Base-by-base conservation (phyloP, 2,888 invertebrate species). In the Drosophila kuntzei region DNA sequence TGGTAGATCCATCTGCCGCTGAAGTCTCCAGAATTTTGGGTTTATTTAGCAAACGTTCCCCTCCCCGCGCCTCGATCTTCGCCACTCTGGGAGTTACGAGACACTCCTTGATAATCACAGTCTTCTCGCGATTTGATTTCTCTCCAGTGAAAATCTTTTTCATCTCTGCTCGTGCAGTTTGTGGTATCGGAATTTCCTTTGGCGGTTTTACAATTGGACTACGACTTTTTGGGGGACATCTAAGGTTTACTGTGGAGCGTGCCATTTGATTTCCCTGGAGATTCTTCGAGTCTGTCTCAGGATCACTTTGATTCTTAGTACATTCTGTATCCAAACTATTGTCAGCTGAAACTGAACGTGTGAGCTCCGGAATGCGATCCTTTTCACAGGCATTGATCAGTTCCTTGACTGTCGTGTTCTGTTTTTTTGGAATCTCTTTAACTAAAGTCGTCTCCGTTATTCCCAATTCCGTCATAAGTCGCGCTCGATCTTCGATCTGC, bases 401-500 rank as follows among this genome's bases (percentile, higher is more conserved):
- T 1, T 39, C 41, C 25, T 32, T 58, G 14, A 47, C 16, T 9
- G 50, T 4, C 7, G 22, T 3, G n/a, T 39, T 16, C 12, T 7
- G 20, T 6, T 14, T 50, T 8, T n/a, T 4, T 14, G 43, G 18
- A 7, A 14, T 32, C 49, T 49, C 58, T 6, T 20, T 22, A 1
- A 12, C 16, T 4, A 9, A 4, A 11, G 2, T 14, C 0, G 34
- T 8, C 20, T 50, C 36, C 0, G 11, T 22, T 7, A 39, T 1
- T 4, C 34, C 37, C 46, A 74, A 11, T 25, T 65, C 57, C n/a
- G 41, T 44, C 0, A 46, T 22, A 0, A 75, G 20, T 8, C 47
- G 50, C 14, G 29, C 11, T 1, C 51, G 57, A 46, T 78, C 67
- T 3, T 60, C 58, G 0, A 51, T 2, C 29, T 62, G 57, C 37